These are phyloP conservation scores for Sphecodes monilicornis DNA, from an alignment of 2,888 invertebrate species.

Conservation along the genomic window DNA sequence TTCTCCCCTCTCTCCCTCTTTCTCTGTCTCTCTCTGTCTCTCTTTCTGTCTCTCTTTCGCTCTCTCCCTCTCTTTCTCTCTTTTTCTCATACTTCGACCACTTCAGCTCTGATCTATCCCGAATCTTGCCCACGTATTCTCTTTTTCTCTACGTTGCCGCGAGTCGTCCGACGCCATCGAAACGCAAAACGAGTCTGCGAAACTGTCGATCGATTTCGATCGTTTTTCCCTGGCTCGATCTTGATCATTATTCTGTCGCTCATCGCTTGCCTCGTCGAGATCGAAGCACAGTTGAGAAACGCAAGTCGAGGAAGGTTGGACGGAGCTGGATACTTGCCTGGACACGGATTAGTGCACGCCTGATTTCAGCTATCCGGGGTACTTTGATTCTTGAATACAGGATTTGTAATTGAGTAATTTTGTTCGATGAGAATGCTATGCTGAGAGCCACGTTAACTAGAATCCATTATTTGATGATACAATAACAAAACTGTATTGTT, in stretches of 20 bases:
- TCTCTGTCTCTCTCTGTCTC: too few relatives aligned
- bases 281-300: not conserved
- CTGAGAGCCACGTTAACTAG: not conserved
- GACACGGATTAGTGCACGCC: not conserved
- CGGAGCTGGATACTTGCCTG: conserved; percentile 14
- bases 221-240: not conserved
- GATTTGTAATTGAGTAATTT: not conserved
- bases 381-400: not conserved
- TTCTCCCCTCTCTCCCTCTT: not conserved
- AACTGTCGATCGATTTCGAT: conserved; percentile 24
- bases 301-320: not conserved
- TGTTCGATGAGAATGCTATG: not conserved
- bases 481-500: not conserved
- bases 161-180: conserved; percentile 30
- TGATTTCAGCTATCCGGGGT: not conserved
- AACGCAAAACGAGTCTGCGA: conserved; percentile 7
- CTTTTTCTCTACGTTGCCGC: conserved; percentile 14
- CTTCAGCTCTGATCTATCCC: conserved; percentile 52
- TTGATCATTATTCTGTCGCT: not conserved
- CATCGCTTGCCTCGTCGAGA: not conserved
- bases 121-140: conserved; percentile 38
- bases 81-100: conserved; percentile 55
- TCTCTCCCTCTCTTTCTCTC: not conserved
- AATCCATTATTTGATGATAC: not conserved
- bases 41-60: too few relatives aligned